These are phyloP conservation scores for Rhinogobius similis DNA, from an alignment of 2,113 vertebrate genomes.

Conservation along the genomic window DNA sequence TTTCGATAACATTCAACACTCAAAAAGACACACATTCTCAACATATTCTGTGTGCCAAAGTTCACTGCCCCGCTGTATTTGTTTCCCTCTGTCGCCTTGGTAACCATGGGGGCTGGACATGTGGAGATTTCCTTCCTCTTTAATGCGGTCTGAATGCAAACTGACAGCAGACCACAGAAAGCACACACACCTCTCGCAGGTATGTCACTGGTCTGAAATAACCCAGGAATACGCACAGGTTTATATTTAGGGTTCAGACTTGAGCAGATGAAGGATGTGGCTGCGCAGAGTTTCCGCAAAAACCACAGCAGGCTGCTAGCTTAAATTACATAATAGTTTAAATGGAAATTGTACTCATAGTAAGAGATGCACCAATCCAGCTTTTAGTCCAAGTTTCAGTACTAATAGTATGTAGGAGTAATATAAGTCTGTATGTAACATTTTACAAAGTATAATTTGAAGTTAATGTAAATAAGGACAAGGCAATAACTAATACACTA, in stretches of 20 bases:
- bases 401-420: no score
- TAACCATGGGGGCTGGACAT: slow-evolving; percentile 40
- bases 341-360: no score
- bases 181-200: neutral
- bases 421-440: no score
- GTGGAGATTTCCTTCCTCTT: slow-evolving; percentile 57
- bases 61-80: slow-evolving; percentile 43
- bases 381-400: no score
- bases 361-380: no score
- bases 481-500: no score
- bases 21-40: slow-evolving; percentile 20
- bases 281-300: no score
- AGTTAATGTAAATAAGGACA: no score
- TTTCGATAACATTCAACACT: slow-evolving; percentile 48
- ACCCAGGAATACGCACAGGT: neutral
- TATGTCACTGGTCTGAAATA: neutral
- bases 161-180: neutral
- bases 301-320: no score
- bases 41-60: slow-evolving; percentile 40
- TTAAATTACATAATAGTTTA: no score
- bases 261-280: no score
- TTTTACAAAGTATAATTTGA: no score
- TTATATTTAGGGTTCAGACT: neutral
- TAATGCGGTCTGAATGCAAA: slow-evolving; percentile 14
- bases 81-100: slow-evolving; percentile 52